phyloP scores from a whole-genome alignment of 1,140 invertebrate genomes.

The Sipha flava region DNA sequence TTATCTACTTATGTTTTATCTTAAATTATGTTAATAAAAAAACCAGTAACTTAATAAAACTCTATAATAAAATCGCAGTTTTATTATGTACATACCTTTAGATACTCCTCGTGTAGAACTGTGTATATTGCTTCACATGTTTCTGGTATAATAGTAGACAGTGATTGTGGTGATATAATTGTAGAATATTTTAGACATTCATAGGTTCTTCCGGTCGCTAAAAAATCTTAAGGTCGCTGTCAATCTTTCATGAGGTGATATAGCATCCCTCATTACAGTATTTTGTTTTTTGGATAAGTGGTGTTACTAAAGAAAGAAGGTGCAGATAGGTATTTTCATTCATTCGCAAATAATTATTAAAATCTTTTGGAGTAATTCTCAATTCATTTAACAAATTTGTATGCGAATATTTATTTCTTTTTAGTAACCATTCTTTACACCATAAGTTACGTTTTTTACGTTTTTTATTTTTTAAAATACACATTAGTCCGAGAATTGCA shows the following conservation, averaged over 20 bases:
- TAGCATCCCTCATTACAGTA: slow-evolving; percentile 42
- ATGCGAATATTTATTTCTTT: neutral
- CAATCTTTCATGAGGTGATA: slow-evolving; percentile 42
- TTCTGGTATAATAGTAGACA: slow-evolving; percentile 37
- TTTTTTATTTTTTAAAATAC: no score
- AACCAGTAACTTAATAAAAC: neutral
- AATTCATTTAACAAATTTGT: neutral
- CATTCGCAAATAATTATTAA: no score
- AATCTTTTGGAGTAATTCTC: slow-evolving; percentile 18
- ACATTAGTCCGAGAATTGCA: no score
- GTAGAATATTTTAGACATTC: slow-evolving; percentile 42
- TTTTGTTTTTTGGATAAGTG: slow-evolving; percentile 41
- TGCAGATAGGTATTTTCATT: slow-evolving; percentile 37
- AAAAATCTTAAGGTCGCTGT: slow-evolving; percentile 42
- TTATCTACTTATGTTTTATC: no score
- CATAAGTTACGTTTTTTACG: no score
- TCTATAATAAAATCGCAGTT: neutral
- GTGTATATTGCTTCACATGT: slow-evolving; percentile 38
- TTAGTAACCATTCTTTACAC: no score
- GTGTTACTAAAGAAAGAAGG: slow-evolving; percentile 37
- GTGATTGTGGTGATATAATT: slow-evolving; percentile 38
- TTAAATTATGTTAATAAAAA: no score
- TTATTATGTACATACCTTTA: slow-evolving; percentile 7
- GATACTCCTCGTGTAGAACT: neutral
- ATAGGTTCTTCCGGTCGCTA: slow-evolving; percentile 42